Conservation (phyloP, 2,113 vertebrate genomes). For the Strigops habroptila region DNA sequence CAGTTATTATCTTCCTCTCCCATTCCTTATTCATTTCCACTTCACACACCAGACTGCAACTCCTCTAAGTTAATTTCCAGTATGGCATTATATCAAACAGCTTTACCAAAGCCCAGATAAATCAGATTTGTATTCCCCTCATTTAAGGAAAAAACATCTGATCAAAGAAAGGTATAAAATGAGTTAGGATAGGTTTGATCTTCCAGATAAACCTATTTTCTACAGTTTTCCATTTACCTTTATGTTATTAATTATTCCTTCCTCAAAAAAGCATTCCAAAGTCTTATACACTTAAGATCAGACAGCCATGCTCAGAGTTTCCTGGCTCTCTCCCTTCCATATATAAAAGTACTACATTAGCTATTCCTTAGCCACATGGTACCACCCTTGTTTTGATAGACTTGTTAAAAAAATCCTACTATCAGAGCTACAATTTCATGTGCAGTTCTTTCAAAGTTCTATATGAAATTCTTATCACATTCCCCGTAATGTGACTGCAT, state of each 20-base stretch:
- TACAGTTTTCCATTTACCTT: conserved; percentile 18
- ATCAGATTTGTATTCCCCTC: background rate
- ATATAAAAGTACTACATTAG: background rate
- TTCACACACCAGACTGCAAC: background rate
- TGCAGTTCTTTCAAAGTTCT: background rate
- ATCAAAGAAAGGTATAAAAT: background rate
- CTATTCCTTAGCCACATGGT: background rate
- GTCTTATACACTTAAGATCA: background rate
- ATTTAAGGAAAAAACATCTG: background rate
- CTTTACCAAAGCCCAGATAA: background rate
- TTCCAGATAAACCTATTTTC: background rate
- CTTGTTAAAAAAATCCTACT: background rate
- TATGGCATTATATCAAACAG: background rate
- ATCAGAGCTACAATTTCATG: background rate
- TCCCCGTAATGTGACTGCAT: fast-evolving
- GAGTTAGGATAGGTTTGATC: background rate
- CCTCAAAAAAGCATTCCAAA: conserved; percentile 2
- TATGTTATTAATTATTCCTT: conserved; percentile 5
- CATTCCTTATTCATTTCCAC: background rate
- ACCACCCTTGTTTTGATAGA: conserved; percentile 3
- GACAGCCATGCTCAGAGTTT: background rate
- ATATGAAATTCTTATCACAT: background rate
- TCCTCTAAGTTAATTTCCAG: background rate
- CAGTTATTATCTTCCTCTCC: background rate
- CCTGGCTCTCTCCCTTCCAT: background rate